Percentiles rank a stretch among this genome's conserved stretches.
Evolutionary conservation across 2,113 vertebrate genomes (phyloP).

Genomic region (Panthera leo): DNA sequence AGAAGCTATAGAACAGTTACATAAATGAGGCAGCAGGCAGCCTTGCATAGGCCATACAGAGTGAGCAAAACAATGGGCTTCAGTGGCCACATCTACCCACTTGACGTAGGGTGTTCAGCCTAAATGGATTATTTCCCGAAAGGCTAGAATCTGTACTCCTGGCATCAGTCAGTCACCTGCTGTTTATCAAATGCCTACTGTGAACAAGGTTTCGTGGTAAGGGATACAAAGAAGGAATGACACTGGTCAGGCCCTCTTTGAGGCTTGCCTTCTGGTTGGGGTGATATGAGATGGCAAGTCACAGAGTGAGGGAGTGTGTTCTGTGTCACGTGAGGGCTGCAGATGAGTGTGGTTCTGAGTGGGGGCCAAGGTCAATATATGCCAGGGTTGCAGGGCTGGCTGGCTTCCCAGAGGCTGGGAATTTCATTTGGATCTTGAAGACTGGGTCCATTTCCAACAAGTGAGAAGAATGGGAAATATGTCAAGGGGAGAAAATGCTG

Average conservation of each 20-base stretch:
- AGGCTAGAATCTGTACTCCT: not conserved
- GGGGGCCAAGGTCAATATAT: not conserved
- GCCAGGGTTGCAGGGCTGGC: not conserved
- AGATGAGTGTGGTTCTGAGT: not conserved
- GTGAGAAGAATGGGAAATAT: not conserved
- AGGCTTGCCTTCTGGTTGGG: not conserved
- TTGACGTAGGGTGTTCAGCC: not conserved
- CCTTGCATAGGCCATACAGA: not conserved
- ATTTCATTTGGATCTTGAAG: conserved; percentile 47
- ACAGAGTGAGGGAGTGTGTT: not conserved
- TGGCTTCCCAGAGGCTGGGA: conserved; percentile 14
- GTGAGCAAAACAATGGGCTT: not conserved
- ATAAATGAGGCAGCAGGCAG: not conserved
- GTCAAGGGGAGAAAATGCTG: not conserved
- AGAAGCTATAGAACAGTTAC: not conserved
- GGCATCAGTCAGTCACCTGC: not conserved
- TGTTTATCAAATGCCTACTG: not conserved
- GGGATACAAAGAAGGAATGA: not conserved
- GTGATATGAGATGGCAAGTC: not conserved
- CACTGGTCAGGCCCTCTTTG: not conserved
- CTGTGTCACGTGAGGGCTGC: not conserved
- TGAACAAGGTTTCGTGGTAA: not conserved
- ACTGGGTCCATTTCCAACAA: not conserved
- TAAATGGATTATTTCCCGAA: not conserved
- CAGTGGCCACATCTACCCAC: not conserved